Evolutionary conservation across 2,797 vertebrate species (phyloP).

Genomic region (Champsocephalus esox): DNA sequence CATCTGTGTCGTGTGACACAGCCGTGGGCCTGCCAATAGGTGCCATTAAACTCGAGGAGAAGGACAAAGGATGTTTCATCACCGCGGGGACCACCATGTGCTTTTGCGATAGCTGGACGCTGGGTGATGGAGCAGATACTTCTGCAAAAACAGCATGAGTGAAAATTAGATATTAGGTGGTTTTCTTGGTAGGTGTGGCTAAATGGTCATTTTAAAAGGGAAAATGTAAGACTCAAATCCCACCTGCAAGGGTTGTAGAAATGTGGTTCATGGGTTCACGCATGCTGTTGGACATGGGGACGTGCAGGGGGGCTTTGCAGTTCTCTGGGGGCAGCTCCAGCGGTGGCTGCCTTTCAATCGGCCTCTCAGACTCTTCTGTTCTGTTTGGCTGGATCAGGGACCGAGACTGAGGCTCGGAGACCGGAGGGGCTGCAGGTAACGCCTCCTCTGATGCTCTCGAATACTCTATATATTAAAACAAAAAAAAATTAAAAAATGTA

Average conservation of each 20-base stretch:
- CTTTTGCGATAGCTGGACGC: conserved; percentile 76
- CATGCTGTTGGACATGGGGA: conserved; percentile 75
- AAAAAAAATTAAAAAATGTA: background rate
- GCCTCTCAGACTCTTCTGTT: conserved; percentile 73
- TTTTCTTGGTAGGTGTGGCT: background rate
- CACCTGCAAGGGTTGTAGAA: conserved; percentile 76
- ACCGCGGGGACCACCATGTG: conserved; percentile 77
- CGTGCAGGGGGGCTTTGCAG: conserved; percentile 76
- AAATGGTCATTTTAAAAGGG: background rate
- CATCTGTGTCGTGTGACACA: conserved; percentile 89
- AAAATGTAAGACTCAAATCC: background rate
- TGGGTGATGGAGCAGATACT: conserved; percentile 82
- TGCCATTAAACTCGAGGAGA: conserved; percentile 79
- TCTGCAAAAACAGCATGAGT: conserved; percentile 70
- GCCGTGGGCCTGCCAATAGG: conserved; percentile 83
- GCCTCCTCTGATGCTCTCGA: conserved; percentile 78
- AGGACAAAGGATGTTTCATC: conserved; percentile 84
- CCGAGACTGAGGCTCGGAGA: conserved; percentile 72
- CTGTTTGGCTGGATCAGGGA: conserved; percentile 65
- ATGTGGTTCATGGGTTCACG: conserved; percentile 76
- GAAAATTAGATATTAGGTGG: conserved; percentile 1
- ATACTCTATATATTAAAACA: conserved; percentile 58
- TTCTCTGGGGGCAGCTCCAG: conserved; percentile 73
- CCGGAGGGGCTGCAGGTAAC: conserved; percentile 69
- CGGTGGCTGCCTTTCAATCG: conserved; percentile 61